Evolutionary conservation across 2,113 vertebrate genomes (phyloP), one percentile per base, ranked within the genome.

Genomic region (Climacteris rufus): DNA sequence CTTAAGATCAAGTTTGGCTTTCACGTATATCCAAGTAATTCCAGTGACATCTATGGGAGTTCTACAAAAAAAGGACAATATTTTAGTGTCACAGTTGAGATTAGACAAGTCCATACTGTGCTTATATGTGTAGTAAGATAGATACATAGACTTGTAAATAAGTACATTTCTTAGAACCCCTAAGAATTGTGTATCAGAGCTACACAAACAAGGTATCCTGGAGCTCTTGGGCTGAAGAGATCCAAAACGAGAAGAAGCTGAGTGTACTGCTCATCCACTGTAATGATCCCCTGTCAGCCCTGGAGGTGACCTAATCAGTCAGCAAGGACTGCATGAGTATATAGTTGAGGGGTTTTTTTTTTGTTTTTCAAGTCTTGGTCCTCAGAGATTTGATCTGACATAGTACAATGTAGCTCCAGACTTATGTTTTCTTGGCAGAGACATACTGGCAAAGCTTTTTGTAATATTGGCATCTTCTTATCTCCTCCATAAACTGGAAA

Each of bases 401-500:
- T 13, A 23, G 17, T 15, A 19, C 31, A 35, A 30, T 37, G 39
- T 44, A 53, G 12, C 42, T 64, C 33, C 65, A 79, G 31, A 60
- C 59, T 61, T 76, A 24, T 0, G 3, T 60, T 82, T 24, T 60
- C 49, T 82, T 92, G 66, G 50, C 50, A 89, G n/a, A 78, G 69
- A 37, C 7, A 5, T 33, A 75, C 60, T 83, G 66, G 89, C 74
- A 94, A 91, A 71, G 37, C 44, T 94, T 77, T 88, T 61, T 79
- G 75, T 82, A 74, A 56, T 19, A 25, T 54, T 68, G 54, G 84
- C 68, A 87, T 76, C 50, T 54, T 94, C 90, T 71, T 95, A 83
- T 81, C 76, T 76, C 89, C 52, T 91, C 63, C 40, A 60, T 42
- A 83, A 92, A 94, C 33, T 77, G 45, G 39, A 61, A 87, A 50